A percentile compares a stretch with the other conserved stretches of the same genome.
These are phyloP conservation scores for Hermaeophaga mercurialis DNA, from an alignment of 2,888 invertebrate species.

Conservation along the genomic window DNA sequence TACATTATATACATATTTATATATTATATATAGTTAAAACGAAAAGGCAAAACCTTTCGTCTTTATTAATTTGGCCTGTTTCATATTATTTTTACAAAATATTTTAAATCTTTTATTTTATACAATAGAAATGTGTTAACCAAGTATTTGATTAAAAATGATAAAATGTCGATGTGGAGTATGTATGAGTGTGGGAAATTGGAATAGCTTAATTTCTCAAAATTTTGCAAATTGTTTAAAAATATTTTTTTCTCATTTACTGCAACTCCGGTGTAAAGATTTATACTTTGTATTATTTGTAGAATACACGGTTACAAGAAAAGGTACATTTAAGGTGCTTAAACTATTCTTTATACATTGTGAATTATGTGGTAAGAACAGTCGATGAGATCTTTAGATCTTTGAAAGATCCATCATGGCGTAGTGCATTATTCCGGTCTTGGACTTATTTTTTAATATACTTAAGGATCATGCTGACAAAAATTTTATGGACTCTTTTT, in stretches of 20 bases:
- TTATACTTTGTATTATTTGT: constrained; percentile 39
- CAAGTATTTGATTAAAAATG: constrained; percentile 17
- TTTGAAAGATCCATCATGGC: background rate
- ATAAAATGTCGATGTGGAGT: background rate
- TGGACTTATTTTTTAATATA: background rate
- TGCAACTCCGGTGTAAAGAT: constrained; percentile 32
- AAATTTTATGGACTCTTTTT: constrained; percentile 2
- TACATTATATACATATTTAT: constrained; percentile 5
- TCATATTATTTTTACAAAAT: constrained; percentile 17
- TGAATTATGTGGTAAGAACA: constrained; percentile 22
- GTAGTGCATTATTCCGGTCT: background rate
- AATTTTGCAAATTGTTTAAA: background rate
- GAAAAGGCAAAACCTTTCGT: background rate
- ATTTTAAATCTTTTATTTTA: constrained; percentile 24
- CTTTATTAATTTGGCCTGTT: constrained; percentile 6
- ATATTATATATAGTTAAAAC: background rate
- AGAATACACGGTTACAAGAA: constrained; percentile 34
- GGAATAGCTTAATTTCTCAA: background rate
- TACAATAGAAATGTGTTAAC: constrained; percentile 20
- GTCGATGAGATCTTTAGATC: background rate
- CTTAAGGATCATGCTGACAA: background rate
- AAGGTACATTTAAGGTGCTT: constrained; percentile 41
- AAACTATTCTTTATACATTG: constrained; percentile 33
- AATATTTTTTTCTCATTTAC: constrained; percentile 29
- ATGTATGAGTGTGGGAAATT: background rate